Evolutionary conservation across 2,888 invertebrate genomes (phyloP), one percentile per base, ranked within the genome.

Genomic region (Lasioglossum malachurum): DNA sequence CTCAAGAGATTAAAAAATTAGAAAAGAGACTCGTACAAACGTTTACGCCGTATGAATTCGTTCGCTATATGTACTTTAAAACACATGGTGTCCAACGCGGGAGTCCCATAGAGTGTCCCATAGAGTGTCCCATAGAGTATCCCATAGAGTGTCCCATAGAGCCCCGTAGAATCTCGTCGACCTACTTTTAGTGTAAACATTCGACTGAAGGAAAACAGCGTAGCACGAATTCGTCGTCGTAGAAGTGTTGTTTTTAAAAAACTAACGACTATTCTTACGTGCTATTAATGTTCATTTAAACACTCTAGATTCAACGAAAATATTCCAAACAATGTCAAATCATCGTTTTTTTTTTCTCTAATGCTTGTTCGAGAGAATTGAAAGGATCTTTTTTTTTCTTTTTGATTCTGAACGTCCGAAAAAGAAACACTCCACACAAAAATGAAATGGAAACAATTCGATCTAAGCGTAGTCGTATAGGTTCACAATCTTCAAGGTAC

Each of bases 381-480:
- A 64, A 64, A 31, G 7, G 19, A 64, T 31, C 16, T 2, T 64
- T 14, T 44, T 41, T 12, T 0, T 60, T 4, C 0, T 16, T 16
- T 64, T 31, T 64, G 16, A 27, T 16, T 27, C 16, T 27, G 10
- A n/a, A 41, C 64, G 73, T 72, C 35, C 44, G 44, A 57, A 77
- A 77, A 77, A 77, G 16, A 53, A 84, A 76, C 44, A n/a, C n/a
- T 16, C 35, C 23, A 10, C 38, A 69, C 16, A 12, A 38, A 67
- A 69, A 23, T 38, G 38, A 69, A 69, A 10, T 67, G 35, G 74
- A 83, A 78, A 38, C 64, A 72, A 78, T 79, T 57, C 67, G 71
- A 75, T 75, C 79, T 80, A 80, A 83, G 76, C 84, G 80, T 84
- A 67, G 69, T 84, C 53, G 49, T 84, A 67, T 76, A 76, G 53